Conservation (phyloP, 2,113 vertebrate species). For the Cryptomyrus ogoouensis region DNA sequence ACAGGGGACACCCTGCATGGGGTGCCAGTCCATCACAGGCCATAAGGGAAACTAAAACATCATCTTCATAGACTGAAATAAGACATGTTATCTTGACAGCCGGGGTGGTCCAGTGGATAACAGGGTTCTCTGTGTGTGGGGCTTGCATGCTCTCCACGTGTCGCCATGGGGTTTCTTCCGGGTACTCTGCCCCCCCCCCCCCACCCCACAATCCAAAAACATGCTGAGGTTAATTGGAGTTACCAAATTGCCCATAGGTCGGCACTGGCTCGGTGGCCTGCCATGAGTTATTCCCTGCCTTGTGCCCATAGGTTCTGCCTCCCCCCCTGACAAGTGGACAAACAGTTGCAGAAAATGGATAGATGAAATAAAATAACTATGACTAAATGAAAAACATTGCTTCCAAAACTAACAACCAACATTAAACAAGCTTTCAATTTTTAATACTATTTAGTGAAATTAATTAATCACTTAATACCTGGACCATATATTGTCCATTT, state of each 20-base stretch:
- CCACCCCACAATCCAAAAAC: too few relatives aligned
- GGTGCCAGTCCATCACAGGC: too few relatives aligned
- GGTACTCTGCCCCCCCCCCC: too few relatives aligned
- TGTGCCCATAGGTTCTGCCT: background rate
- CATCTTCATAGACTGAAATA: background rate
- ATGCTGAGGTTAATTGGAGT: background rate
- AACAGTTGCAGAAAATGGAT: too few relatives aligned
- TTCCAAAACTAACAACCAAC: background rate
- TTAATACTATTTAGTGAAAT: background rate
- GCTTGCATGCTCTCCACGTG: background rate
- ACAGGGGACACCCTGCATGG: too few relatives aligned
- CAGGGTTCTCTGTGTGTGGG: background rate
- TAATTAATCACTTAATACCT: background rate
- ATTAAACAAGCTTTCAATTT: background rate
- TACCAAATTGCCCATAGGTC: background rate
- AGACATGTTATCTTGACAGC: background rate
- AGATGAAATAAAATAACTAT: background rate
- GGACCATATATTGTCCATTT: background rate
- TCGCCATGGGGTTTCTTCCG: too few relatives aligned
- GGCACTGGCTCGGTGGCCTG: too few relatives aligned
- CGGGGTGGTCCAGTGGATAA: background rate
- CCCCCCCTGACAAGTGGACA: too few relatives aligned
- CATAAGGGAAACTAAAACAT: background rate
- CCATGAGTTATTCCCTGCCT: background rate
- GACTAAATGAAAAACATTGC: background rate